These are phyloP conservation scores for Prionace glauca DNA, from an alignment of 2,797 vertebrate genomes.

Conservation along the genomic window DNA sequence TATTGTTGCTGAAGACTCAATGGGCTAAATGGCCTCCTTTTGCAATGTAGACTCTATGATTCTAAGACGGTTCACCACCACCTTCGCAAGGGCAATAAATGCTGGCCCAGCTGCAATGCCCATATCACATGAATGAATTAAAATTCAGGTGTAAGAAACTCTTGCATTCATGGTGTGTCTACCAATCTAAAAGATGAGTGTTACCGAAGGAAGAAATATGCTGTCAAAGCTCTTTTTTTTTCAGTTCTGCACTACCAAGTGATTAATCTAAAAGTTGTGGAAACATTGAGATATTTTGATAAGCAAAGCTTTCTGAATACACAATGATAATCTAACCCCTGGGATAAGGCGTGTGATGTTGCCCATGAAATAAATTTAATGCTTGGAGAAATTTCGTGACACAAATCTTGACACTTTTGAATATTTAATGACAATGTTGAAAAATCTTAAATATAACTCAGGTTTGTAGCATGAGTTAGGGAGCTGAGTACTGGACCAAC, in stretches of 20 bases:
- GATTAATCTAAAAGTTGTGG: not conserved
- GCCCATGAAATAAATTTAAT: conserved; percentile 10
- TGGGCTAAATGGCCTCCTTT: no score
- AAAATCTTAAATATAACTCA: not conserved
- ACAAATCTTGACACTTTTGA: not conserved
- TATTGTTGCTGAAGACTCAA: no score
- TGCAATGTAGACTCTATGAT: no score
- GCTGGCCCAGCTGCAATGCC: no score
- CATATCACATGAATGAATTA: no score
- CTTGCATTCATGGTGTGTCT: not conserved
- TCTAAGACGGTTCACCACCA: no score
- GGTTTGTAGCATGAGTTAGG: not conserved
- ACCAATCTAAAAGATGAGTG: not conserved
- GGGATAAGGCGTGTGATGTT: not conserved
- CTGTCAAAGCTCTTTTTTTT: no score
- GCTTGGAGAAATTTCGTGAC: not conserved
- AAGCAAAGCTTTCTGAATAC: not conserved
- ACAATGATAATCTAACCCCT: not conserved
- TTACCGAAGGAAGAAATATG: no score
- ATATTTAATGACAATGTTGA: not conserved
- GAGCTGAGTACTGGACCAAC: not conserved
- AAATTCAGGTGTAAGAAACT: not conserved
- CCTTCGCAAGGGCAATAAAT: no score
- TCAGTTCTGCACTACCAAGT: no score
- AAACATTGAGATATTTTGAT: not conserved